Conservation (phyloP, 2,797 vertebrate species). For the Leptoclinus maculatus region DNA sequence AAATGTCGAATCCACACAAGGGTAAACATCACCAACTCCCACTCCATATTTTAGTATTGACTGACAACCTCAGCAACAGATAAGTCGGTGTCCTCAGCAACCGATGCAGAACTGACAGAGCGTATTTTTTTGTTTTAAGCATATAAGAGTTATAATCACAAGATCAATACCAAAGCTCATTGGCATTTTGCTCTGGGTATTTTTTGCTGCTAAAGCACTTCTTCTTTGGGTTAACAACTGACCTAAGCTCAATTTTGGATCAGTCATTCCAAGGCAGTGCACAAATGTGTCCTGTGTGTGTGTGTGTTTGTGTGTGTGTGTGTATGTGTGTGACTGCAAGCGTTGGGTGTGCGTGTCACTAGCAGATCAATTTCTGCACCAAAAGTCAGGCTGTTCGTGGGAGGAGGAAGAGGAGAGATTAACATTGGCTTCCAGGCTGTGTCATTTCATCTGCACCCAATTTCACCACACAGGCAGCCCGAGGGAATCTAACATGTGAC, state of each 20-base stretch:
- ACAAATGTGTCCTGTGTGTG: conserved; percentile 14
- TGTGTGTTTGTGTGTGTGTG: conserved; percentile 15
- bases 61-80: conserved; percentile 20
- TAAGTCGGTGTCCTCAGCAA: conserved; percentile 33
- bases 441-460: conserved; percentile 57
- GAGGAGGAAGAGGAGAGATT: conserved; percentile 55
- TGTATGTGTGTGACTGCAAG: background rate
- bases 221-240: conserved; percentile 67
- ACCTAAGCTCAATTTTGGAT: conserved; percentile 75
- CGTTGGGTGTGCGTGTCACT: conserved; percentile 35
- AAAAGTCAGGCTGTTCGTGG: conserved; percentile 34
- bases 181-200: conserved; percentile 61
- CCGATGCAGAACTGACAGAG: conserved; percentile 41
- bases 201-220: conserved; percentile 71
- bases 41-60: conserved; percentile 21
- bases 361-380: conserved; percentile 67
- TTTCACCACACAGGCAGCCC: conserved; percentile 24
- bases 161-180: conserved; percentile 73
- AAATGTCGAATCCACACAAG: conserved; percentile 43
- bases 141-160: conserved; percentile 75
- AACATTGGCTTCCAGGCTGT: conserved; percentile 51
- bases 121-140: conserved; percentile 53
- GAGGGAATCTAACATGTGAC: conserved; percentile 10
- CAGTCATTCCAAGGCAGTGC: conserved; percentile 63
- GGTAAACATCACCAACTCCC: conserved; percentile 16